Evolutionary conservation across 2,113 vertebrate species (phyloP), one percentile per base, ranked within the genome.

Genomic region (Gambusia holbrooki): DNA sequence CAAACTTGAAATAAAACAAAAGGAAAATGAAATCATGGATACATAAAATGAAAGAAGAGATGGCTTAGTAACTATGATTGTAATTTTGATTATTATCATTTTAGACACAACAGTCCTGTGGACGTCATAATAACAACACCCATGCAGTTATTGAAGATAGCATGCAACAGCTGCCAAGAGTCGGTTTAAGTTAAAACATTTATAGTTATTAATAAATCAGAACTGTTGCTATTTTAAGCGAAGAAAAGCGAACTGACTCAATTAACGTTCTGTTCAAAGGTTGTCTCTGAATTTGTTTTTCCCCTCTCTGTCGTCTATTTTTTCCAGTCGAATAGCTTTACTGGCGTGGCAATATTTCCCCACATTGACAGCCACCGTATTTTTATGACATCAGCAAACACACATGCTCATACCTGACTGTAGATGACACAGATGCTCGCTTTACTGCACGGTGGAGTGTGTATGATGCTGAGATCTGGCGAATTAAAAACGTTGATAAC

Each of bases 321-420:
- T 77, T 73, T 51, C 51, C 54, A 62, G 69, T 77, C 37, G 71
- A 27, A 37, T 64, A 25, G 30, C 66, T 86, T 78, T 86, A 82
- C 76, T 76, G 66, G 32, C 12, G 33, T 0, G 25, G 60, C 64
- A 69, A 84, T 84, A 84, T 79, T 83, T 70, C 62, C 29, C 32
- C 22, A 63, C 73, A 74, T 51, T 74, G 67, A 17, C 28, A 72
- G 54, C 71, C 74, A 71, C 51, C 33, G 45, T 22, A 61, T 67
- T 86, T 67, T 84, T 86, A 88, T 73, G 58, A 69, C 73, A 64
- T 82, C 27, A 32, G 77, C 79, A 86, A 84, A 87, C 85, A 89
- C 67, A 54, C 35, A 40, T 1, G 25, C 66, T 58, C 4, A 35
- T 30, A 17, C 32, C 51, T 61, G 13, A 0, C 35, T 9, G 6